These are phyloP conservation scores for Beris morrisii DNA, from an alignment of 2,888 invertebrate species.

Conservation along the genomic window DNA sequence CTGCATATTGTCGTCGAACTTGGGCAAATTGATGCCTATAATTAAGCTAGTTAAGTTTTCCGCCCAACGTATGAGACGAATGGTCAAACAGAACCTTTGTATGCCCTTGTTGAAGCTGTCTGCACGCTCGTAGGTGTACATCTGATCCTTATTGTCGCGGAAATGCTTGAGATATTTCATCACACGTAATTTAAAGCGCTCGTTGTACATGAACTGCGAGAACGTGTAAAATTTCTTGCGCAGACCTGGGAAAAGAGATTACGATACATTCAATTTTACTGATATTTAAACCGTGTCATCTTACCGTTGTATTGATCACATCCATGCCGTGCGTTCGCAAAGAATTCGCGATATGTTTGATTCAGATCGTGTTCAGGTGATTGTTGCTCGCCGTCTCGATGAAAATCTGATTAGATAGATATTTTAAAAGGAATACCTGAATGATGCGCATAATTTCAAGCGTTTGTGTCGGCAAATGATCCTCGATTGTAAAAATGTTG, in stretches of 20 bases:
- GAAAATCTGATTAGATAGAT: constrained; percentile 93
- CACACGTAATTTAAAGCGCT: constrained; percentile 93
- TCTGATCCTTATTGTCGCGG: constrained; percentile 72
- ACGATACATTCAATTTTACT: no score
- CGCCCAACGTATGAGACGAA: constrained; percentile 90
- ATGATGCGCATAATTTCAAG: constrained; percentile 97
- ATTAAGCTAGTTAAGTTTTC: constrained; percentile 89
- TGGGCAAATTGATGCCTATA: constrained; percentile 88
- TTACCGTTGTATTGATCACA: constrained; percentile 90
- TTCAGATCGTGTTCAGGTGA: constrained; percentile 92
- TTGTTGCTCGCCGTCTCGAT: constrained; percentile 88
- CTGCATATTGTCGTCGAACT: constrained; percentile 67
- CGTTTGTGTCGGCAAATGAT: constrained; percentile 93
- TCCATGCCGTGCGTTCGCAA: constrained; percentile 96
- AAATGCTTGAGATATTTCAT: constrained; percentile 85
- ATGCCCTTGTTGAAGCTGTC: constrained; percentile 93
- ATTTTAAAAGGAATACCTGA: constrained; percentile 89
- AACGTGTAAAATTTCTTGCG: constrained; percentile 90
- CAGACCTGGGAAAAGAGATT: constrained; percentile 58
- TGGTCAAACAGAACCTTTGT: constrained; percentile 80
- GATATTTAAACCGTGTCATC: no score
- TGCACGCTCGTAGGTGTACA: constrained; percentile 85
- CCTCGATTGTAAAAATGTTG: constrained; percentile 79
- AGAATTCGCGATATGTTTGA: constrained; percentile 94
- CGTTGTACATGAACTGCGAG: constrained; percentile 96